phyloP scores from a whole-genome alignment of 1,140 invertebrate genomes.

The Thrips palmi region DNA sequence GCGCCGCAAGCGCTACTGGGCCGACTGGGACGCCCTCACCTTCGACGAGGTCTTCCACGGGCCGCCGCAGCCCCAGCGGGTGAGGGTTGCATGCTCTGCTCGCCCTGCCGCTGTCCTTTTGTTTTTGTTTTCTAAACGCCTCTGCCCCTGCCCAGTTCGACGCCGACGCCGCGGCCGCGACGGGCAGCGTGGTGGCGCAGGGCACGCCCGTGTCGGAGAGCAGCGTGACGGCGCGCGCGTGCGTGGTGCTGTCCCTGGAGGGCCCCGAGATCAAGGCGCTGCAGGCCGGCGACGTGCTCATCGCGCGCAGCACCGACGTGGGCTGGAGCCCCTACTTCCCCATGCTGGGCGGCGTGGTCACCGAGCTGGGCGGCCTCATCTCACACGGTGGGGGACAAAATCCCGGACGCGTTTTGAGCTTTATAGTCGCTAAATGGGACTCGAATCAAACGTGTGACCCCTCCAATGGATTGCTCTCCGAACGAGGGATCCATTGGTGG shows the following conservation, averaged over 20 bases:
- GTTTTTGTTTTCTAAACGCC: not conserved
- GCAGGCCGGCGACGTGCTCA: conserved; percentile 50
- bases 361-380: conserved; percentile 67
- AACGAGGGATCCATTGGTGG: not conserved
- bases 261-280: conserved; percentile 17
- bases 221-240: conserved; percentile 39
- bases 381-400: conserved; percentile 46
- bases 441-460: not conserved
- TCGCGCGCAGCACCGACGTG: conserved; percentile 63
- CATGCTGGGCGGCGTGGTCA: conserved; percentile 56
- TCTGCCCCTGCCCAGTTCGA: not conserved
- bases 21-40: not conserved
- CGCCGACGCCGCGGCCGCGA: not conserved
- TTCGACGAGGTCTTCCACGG: conserved; percentile 1
- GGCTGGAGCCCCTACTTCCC: conserved; percentile 80
- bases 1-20: not conserved
- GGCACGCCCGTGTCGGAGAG: conserved; percentile 57
- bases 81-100: not conserved
- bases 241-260: conserved; percentile 33
- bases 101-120: not conserved
- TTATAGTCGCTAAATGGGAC: conserved; percentile 4
- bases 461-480: not conserved
- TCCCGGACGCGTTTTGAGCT: too few relatives aligned
- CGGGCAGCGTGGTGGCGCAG: conserved; percentile 17
- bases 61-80: too few relatives aligned